These are phyloP conservation scores for Rhabdomys dilectus DNA, from an alignment of 2,113 vertebrate species.

Conservation along the genomic window DNA sequence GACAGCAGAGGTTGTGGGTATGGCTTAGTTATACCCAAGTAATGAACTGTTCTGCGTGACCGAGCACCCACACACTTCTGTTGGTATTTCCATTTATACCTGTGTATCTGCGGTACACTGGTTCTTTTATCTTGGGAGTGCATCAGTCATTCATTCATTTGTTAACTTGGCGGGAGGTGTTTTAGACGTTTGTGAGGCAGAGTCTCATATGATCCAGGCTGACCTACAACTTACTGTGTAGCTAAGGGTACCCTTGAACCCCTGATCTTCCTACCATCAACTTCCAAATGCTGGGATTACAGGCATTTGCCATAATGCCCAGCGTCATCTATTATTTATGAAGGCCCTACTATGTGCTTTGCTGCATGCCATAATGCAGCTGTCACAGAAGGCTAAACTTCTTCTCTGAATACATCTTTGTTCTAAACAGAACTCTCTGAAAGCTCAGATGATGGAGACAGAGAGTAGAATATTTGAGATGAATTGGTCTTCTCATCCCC, in stretches of 20 bases:
- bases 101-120: not conserved
- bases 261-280: not conserved
- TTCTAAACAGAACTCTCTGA: slow-evolving; percentile 30
- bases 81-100: not conserved
- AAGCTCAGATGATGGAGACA: not conserved
- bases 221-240: not conserved
- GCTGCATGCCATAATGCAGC: not conserved
- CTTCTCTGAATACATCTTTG: not conserved
- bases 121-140: not conserved
- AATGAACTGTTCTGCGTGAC: not conserved
- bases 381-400: not conserved
- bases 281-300: not conserved
- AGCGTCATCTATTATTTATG: not conserved
- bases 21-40: not conserved
- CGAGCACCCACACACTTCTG: not conserved
- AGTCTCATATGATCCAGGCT: not conserved
- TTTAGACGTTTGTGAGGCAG: not conserved
- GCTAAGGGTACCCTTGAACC: not conserved
- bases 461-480: not conserved
- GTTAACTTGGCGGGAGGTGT: not conserved
- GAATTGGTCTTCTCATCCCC: slow-evolving; percentile 36
- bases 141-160: slow-evolving; percentile 1
- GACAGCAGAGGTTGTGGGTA: slow-evolving; percentile 2
- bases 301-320: not conserved
- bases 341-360: slow-evolving; percentile 42